phyloP scores from a whole-genome alignment of 2,797 vertebrate genomes.

The Sorex maritimensis region DNA sequence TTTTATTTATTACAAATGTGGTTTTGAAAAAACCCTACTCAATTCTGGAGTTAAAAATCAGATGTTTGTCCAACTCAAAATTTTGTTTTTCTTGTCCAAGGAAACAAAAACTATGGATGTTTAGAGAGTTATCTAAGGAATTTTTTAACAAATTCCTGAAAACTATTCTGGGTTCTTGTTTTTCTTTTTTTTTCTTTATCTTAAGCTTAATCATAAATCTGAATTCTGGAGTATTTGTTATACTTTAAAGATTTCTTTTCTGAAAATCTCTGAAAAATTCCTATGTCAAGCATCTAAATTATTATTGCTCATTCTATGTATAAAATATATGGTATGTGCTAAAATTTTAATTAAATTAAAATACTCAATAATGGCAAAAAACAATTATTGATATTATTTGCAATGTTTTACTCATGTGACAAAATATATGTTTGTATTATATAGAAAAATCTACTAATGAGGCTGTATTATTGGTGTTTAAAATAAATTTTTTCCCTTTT shows the following conservation, averaged over 20 bases:
- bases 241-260: not conserved
- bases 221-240: not conserved
- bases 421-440: slow-evolving; percentile 50
- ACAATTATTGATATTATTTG: not conserved
- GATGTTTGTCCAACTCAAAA: not conserved
- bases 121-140: not conserved
- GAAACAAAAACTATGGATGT: not conserved
- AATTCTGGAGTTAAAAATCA: not conserved
- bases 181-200: slow-evolving; percentile 42
- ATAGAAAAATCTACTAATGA: slow-evolving; percentile 40
- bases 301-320: not conserved
- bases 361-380: not conserved
- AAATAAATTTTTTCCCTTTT: slow-evolving; percentile 21
- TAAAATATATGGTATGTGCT: not conserved
- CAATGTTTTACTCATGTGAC: not conserved
- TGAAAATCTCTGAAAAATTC: slow-evolving; percentile 1
- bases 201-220: not conserved
- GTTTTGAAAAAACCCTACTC: slow-evolving; percentile 8
- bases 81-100: not conserved
- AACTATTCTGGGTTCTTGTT: not conserved
- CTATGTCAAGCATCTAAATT: not conserved
- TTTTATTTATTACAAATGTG: slow-evolving; percentile 65
- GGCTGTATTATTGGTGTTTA: not conserved
- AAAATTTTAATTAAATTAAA: too few relatives aligned
- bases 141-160: not conserved